Base-by-base conservation (phyloP, 1,140 invertebrate species). In the Lordiphosa stackelbergi region DNA sequence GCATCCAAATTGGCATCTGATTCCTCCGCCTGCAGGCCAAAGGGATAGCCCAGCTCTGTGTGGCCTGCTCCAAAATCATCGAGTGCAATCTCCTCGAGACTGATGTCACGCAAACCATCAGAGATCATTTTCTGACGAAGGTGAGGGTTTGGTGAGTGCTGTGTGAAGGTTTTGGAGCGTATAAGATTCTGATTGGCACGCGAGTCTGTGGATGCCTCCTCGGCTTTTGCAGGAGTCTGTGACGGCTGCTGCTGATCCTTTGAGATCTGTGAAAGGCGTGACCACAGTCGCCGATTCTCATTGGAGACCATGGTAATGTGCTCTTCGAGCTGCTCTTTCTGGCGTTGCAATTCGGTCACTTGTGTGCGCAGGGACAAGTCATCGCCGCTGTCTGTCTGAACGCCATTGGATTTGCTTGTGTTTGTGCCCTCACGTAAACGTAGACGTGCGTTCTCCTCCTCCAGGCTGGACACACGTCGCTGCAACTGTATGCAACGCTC, bases 201-300 rank as follows among this genome's bases (percentile, higher is more conserved):
- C 40, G 31, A 9, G 41, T 62, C 37, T 6, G 52, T 24, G 1
- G 53, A 48, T 9, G 45, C 12, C 4, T 49, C 11, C 28, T 63
- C 64, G 12, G 46, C 54, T 3, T 64, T 60, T 12, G 24, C 48
- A 12, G 40, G 40, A 34, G 52, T 34, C 16, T 69, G 59, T 4
- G 53, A 5, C n/a, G 31, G 6, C 16, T 36, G 34, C 35, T 55
- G 36, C 19, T 91, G 92, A 9, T 90, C 89, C 81, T 90, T 90
- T 1, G 89, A 92, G 38, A 94, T 87, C 78, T 89, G 89, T 1
- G 91, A 92, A 22, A 95, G 88, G 73, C 92, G 91, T 46, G 89
- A 91, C 94, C 94, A 95, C 13, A 95, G 86, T 56, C 92, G 91
- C 73, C 92, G 91, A 87, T 95, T 95, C 88, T 95, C 94, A 72